Evolutionary conservation across 2,113 vertebrate genomes (phyloP), one percentile per base, ranked within the genome.

Genomic region (Brevimyrus niger): DNA sequence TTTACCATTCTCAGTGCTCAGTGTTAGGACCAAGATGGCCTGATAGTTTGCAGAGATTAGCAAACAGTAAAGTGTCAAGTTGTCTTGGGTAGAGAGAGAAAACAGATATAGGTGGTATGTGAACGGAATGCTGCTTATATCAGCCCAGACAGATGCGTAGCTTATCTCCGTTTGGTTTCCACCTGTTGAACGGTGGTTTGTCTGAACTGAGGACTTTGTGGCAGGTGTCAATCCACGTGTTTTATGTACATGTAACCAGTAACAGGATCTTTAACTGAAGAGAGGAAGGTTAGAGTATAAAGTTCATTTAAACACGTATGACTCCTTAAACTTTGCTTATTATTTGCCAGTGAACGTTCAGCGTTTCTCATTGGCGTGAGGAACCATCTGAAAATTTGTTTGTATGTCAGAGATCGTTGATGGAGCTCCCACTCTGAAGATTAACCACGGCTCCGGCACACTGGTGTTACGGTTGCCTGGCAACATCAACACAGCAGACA

Each of bases 401-500:
- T 73, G 23, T 61, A 27, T 51, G 47, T 55, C 89, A 98, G 97
- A 97, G 90, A 93, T 98, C 91, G 95, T 95, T 0, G 88, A 91
- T 42, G 97, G 97, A 87, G 90, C 96, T 92, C 97, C 97, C 86
- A 95, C 96, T 91, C 93, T 98, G 93, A 97, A 97, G 94, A 96
- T 98, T 91, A 97, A 96, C 95, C 96, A 96, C 0, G 96, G 96
- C 91, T 95, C 96, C 3, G 96, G 96, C 91, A 96, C 95, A 42
- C 92, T 96, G 94, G 93, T 95, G 88, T 92, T 97, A 87, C 96
- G 95, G 95, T 96, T 98, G 93, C 97, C 97, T 92, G 94, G 95
- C 93, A 95, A 96, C 92, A 93, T 97, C 91, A 97, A 97, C 2
- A 95, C 96, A 88, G 96, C 97, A 50, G 97, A 98, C 95, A 96